phyloP scores from a whole-genome alignment of 2,113 vertebrate genomes.

The Phylloscopus whistleri region DNA sequence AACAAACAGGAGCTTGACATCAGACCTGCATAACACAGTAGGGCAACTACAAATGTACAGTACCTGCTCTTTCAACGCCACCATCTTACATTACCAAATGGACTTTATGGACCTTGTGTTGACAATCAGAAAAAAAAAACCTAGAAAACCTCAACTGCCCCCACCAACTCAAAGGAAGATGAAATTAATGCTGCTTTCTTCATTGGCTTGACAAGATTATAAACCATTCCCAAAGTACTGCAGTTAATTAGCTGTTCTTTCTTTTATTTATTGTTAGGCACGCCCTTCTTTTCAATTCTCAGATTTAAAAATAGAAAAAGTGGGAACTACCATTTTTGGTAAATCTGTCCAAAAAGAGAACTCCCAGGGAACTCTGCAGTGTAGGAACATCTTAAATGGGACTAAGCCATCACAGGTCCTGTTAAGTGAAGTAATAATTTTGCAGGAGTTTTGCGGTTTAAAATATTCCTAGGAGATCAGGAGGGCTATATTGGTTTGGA shows the following conservation, averaged over 20 bases:
- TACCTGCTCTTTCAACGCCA: neutral
- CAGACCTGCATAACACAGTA: neutral
- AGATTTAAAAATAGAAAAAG: neutral
- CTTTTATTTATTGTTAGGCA: neutral
- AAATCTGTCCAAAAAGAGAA: neutral
- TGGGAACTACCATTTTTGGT: neutral
- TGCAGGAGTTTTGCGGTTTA: neutral
- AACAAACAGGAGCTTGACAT: slow-evolving; percentile 17
- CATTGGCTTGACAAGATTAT: neutral
- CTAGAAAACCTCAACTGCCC: rapidly evolving
- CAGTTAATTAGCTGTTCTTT: neutral
- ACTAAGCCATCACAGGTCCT: neutral
- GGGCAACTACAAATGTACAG: neutral
- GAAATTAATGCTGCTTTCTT: neutral
- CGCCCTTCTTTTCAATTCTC: neutral
- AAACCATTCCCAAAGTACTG: neutral
- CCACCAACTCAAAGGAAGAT: neutral
- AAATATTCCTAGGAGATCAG: neutral
- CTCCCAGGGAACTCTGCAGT: neutral
- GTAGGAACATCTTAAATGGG: neutral
- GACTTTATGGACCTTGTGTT: neutral
- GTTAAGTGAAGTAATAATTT: neutral
- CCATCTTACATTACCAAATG: neutral
- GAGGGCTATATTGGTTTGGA: neutral
- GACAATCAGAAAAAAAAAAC: neutral